A percentile compares a stretch with the other conserved stretches of the same genome.
phyloP scores from a whole-genome alignment of 2,113 vertebrate genomes.

The Cranoglanis bouderius region DNA sequence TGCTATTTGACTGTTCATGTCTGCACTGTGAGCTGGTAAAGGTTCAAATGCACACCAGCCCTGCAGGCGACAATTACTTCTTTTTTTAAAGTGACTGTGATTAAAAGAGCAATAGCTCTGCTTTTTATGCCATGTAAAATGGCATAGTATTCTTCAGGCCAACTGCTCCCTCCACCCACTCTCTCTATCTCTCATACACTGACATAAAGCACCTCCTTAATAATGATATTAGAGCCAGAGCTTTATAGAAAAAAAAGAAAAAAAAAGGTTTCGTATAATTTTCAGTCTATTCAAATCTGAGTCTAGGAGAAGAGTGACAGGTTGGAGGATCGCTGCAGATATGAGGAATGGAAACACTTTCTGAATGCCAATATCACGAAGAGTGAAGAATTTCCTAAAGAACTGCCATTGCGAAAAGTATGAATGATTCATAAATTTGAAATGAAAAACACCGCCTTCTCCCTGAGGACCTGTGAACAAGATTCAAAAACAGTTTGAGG shows the following conservation, averaged over 20 bases:
- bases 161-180: slow-evolving; percentile 13
- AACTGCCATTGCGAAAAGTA: slow-evolving; percentile 42
- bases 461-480: slow-evolving; percentile 32
- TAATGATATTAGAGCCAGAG: slow-evolving; percentile 40
- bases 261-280: slow-evolving; percentile 28
- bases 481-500: slow-evolving; percentile 43
- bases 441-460: slow-evolving; percentile 55
- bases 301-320: slow-evolving; percentile 39
- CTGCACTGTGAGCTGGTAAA: slow-evolving; percentile 33
- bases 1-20: slow-evolving; percentile 40
- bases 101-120: slow-evolving; percentile 54
- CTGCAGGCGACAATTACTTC: slow-evolving; percentile 44
- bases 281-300: slow-evolving; percentile 34
- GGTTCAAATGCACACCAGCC: slow-evolving; percentile 31
- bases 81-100: slow-evolving; percentile 48
- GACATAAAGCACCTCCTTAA: slow-evolving; percentile 30
- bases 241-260: slow-evolving; percentile 27
- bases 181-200: slow-evolving; percentile 3
- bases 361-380: slow-evolving; percentile 50
- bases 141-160: slow-evolving; percentile 41
- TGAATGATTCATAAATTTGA: slow-evolving; percentile 57
- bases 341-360: slow-evolving; percentile 45
- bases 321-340: slow-evolving; percentile 25
- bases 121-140: slow-evolving; percentile 50
- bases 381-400: slow-evolving; percentile 44